These are phyloP conservation scores for Gobio gobio DNA, from an alignment of 2,113 vertebrate species.

Conservation along the genomic window DNA sequence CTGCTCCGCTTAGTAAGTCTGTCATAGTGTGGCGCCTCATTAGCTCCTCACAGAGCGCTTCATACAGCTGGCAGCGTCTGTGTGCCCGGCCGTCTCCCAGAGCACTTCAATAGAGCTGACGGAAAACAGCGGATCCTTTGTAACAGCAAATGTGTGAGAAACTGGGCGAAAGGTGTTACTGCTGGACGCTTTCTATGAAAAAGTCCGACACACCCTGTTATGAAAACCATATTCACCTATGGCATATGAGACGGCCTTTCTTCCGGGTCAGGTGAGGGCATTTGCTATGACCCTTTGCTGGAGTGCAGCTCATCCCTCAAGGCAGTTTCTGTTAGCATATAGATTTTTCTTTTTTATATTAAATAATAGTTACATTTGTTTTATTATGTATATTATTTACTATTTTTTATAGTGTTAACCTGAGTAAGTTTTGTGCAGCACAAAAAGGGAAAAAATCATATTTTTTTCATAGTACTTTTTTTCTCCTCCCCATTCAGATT, in stretches of 20 bases:
- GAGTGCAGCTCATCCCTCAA: not conserved
- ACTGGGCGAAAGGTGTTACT: constrained; percentile 21
- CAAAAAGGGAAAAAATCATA: not conserved
- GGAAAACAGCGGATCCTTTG: constrained; percentile 48
- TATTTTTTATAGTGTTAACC: not conserved
- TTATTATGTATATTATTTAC: not conserved
- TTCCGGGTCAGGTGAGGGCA: constrained; percentile 17
- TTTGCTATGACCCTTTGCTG: not conserved
- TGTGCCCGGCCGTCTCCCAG: constrained; percentile 11
- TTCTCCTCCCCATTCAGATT: too few species aligned
- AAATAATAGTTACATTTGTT: not conserved
- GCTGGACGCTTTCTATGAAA: not conserved
- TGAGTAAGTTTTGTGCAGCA: not conserved
- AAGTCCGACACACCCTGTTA: not conserved
- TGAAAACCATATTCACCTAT: constrained; percentile 34
- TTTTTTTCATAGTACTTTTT: too few species aligned
- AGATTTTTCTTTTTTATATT: not conserved
- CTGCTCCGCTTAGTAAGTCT: constrained; percentile 36
- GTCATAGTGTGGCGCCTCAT: constrained; percentile 40
- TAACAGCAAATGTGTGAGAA: constrained; percentile 28
- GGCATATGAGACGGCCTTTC: not conserved
- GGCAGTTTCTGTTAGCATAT: not conserved
- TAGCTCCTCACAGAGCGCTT: constrained; percentile 32
- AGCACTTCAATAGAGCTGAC: constrained; percentile 34
- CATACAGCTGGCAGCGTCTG: constrained; percentile 15